These are phyloP conservation scores for Anagyrus pseudococci DNA, from an alignment of 2,888 invertebrate genomes.

Conservation along the genomic window DNA sequence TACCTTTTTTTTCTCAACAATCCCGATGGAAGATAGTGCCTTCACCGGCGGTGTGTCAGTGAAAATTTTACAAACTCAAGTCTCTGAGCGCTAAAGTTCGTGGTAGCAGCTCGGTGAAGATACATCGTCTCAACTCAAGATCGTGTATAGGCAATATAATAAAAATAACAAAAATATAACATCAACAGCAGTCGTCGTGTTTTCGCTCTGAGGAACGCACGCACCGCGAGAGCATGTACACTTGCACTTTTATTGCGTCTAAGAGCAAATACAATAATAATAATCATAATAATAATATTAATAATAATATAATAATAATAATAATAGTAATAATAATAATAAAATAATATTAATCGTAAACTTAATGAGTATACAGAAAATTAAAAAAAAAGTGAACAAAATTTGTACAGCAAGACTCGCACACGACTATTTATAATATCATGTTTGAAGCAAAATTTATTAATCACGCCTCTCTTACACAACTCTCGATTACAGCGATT, in stretches of 20 bases:
- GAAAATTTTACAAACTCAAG: not conserved
- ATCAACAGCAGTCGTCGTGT: conserved; percentile 58
- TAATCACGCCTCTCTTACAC: conserved; percentile 31
- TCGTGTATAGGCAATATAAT: conserved; percentile 49
- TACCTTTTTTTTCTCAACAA: conserved; percentile 43
- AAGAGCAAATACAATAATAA: conserved; percentile 39
- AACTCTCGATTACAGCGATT: conserved; percentile 33
- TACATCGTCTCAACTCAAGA: conserved; percentile 40
- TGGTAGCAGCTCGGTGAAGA: conserved; percentile 40
- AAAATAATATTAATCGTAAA: conserved; percentile 42
- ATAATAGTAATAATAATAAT: conserved; percentile 37
- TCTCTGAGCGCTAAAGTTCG: not conserved
- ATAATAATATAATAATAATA: conserved; percentile 20
- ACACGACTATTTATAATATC: conserved; percentile 44
- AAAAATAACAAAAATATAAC: conserved; percentile 61
- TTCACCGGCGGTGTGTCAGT: conserved; percentile 36
- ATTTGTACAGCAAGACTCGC: conserved; percentile 47
- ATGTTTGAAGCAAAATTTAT: conserved; percentile 27
- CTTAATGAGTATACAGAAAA: conserved; percentile 39
- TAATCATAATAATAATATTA: conserved; percentile 31
- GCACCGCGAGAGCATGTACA: conserved; percentile 40
- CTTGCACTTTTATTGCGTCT: conserved; percentile 51
- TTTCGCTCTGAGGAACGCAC: conserved; percentile 48
- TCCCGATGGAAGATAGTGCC: conserved; percentile 48
- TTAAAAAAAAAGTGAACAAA: conserved; percentile 41